These are phyloP conservation scores for Caenorhabditis virilis DNA, from an alignment of 2,888 invertebrate genomes.

Conservation along the genomic window DNA sequence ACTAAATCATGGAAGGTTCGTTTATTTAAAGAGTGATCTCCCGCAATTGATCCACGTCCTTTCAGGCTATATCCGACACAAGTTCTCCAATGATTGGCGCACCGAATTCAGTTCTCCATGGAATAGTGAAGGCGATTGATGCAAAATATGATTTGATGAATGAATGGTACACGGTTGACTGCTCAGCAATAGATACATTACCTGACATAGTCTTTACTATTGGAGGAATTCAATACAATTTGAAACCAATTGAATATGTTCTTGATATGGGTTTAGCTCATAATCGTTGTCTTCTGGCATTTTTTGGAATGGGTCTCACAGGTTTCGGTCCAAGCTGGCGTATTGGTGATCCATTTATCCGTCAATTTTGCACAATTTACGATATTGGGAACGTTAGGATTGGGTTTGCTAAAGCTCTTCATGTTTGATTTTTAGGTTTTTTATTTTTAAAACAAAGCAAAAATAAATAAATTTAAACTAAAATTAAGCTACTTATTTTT, in stretches of 20 bases:
- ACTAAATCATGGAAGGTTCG: slow-evolving; percentile 19
- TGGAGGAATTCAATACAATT: slow-evolving; percentile 49
- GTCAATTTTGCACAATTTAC: slow-evolving; percentile 47
- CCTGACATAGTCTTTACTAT: slow-evolving; percentile 58
- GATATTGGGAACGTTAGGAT: slow-evolving; percentile 38
- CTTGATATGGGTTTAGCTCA: slow-evolving; percentile 54
- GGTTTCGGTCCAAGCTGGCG: slow-evolving; percentile 51
- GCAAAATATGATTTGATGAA: slow-evolving; percentile 48
- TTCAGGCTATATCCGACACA: slow-evolving; percentile 62
- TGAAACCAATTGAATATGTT: slow-evolving; percentile 60
- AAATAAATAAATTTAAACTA: not conserved
- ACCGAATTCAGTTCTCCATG: slow-evolving; percentile 34
- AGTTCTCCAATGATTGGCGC: slow-evolving; percentile 60
- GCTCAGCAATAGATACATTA: slow-evolving; percentile 37
- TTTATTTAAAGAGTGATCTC: too few relatives aligned
- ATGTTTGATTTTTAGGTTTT: slow-evolving; percentile 1
- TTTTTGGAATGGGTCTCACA: slow-evolving; percentile 36
- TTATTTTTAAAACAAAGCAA: not conserved
- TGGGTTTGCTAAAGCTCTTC: slow-evolving; percentile 36
- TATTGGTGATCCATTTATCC: slow-evolving; percentile 53
- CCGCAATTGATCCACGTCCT: too few relatives aligned
- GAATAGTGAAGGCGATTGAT: slow-evolving; percentile 45
- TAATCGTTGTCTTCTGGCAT: slow-evolving; percentile 42
- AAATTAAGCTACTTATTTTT: not conserved
- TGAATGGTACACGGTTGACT: slow-evolving; percentile 53